Evolutionary conservation across 2,888 invertebrate genomes (phyloP).

Genomic region (Notodonta dromedarius): DNA sequence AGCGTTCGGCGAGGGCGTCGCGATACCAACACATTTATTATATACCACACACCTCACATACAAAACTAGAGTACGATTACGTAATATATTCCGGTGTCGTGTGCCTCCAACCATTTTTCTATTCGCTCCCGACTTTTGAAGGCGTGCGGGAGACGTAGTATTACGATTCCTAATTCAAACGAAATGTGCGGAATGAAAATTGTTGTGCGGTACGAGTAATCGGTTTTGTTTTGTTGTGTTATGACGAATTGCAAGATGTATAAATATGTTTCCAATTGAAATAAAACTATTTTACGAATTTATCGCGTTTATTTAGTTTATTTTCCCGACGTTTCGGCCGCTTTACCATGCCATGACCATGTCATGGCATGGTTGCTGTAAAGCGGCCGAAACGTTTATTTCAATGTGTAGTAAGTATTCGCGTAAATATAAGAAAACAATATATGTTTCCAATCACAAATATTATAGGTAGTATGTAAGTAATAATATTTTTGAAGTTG

Average conservation of each 20-base stretch:
- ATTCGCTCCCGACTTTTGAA: slow-evolving; percentile 57
- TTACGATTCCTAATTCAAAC: slow-evolving; percentile 56
- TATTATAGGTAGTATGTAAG: too few relatives aligned
- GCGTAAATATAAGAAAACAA: too few relatives aligned
- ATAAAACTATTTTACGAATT: too few relatives aligned
- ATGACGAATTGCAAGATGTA: background rate
- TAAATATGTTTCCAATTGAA: too few relatives aligned
- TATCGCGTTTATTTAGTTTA: too few relatives aligned
- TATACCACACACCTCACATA: slow-evolving; percentile 66
- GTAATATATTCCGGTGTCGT: slow-evolving; percentile 79
- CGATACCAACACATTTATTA: slow-evolving; percentile 73
- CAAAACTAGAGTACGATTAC: slow-evolving; percentile 72
- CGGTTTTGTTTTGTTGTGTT: background rate
- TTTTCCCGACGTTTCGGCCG: too few relatives aligned
- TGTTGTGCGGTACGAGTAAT: slow-evolving; percentile 22
- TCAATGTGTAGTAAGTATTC: too few relatives aligned
- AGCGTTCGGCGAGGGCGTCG: slow-evolving; percentile 62
- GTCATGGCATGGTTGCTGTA: too few relatives aligned
- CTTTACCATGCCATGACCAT: too few relatives aligned
- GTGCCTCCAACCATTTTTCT: slow-evolving; percentile 73
- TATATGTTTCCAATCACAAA: too few relatives aligned
- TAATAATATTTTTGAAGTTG: too few relatives aligned
- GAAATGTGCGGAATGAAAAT: slow-evolving; percentile 48
- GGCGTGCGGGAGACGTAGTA: slow-evolving; percentile 54
- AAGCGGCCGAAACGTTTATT: too few relatives aligned